These are phyloP conservation scores for Pipistrellus nathusii DNA, from an alignment of 2,797 vertebrate genomes.

Conservation along the genomic window DNA sequence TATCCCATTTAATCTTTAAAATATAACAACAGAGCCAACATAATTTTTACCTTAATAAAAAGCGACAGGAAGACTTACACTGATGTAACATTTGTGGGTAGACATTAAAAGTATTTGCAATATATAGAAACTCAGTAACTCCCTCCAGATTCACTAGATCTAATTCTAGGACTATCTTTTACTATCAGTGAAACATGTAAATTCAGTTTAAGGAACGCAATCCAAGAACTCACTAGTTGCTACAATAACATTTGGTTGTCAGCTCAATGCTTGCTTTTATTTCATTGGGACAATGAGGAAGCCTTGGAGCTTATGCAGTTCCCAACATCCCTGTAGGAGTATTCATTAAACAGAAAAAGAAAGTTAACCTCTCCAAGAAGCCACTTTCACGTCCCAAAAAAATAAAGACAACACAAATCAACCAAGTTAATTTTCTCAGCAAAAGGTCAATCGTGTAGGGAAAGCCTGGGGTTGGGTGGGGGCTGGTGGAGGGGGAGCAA, in stretches of 20 bases:
- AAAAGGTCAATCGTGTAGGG: background rate
- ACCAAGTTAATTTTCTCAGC: background rate
- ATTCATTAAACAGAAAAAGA: background rate
- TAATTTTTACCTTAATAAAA: constrained; percentile 8
- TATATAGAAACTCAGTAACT: background rate
- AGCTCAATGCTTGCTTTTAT: constrained; percentile 17
- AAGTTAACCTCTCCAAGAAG: constrained; percentile 10
- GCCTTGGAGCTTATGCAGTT: background rate
- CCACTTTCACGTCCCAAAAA: background rate
- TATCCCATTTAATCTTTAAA: background rate
- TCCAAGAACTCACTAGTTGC: background rate
- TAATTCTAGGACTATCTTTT: background rate
- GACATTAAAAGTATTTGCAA: background rate
- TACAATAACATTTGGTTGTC: background rate
- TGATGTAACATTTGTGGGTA: background rate
- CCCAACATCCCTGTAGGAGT: background rate
- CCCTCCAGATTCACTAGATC: background rate
- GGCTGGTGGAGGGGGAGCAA: no score
- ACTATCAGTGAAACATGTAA: background rate
- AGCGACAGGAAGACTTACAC: background rate
- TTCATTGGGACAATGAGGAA: constrained; percentile 18
- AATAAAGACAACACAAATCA: background rate
- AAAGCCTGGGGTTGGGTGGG: no score
- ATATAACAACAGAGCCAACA: constrained; percentile 10
- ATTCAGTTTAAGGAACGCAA: background rate